phyloP scores from a whole-genome alignment of 2,797 vertebrate genomes.

The Enteromius viviparus region DNA sequence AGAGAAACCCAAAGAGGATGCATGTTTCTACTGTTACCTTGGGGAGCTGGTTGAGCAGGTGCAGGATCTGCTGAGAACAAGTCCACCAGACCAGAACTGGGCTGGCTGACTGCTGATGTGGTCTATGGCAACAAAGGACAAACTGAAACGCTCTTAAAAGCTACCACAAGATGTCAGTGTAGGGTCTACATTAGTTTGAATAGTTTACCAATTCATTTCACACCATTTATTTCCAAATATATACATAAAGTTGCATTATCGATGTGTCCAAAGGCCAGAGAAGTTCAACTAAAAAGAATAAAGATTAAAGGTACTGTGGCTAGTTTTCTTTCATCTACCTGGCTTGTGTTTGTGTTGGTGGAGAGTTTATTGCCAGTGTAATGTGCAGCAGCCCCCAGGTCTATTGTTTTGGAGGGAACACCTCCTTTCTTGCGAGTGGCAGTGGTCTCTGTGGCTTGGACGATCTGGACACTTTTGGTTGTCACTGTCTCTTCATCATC shows the following conservation, averaged over 20 bases:
- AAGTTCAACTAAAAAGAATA: background rate
- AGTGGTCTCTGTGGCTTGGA: conserved; percentile 93
- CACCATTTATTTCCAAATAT: background rate
- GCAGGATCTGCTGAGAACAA: conserved; percentile 86
- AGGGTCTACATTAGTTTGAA: background rate
- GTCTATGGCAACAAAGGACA: conserved; percentile 73
- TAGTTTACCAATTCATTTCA: background rate
- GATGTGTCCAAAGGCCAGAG: background rate
- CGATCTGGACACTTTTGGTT: conserved; percentile 92
- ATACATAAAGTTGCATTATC: background rate
- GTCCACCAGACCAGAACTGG: conserved; percentile 83
- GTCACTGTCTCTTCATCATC: conserved; percentile 96
- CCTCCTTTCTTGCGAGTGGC: conserved; percentile 92
- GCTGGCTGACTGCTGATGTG: conserved; percentile 77
- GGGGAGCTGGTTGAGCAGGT: conserved; percentile 70
- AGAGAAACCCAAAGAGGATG: background rate
- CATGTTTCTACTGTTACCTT: conserved; percentile 75
- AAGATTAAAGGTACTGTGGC: background rate
- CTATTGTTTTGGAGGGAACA: conserved; percentile 91
- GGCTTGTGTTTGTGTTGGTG: conserved; percentile 73
- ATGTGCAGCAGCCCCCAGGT: conserved; percentile 93
- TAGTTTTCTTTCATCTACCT: conserved; percentile 73
- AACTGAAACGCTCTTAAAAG: background rate
- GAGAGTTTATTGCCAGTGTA: conserved; percentile 89
- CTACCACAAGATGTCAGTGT: conserved; percentile 41